phyloP scores from a whole-genome alignment of 2,888 invertebrate species.

The Scaptodrosophila latifasciaeformis region DNA sequence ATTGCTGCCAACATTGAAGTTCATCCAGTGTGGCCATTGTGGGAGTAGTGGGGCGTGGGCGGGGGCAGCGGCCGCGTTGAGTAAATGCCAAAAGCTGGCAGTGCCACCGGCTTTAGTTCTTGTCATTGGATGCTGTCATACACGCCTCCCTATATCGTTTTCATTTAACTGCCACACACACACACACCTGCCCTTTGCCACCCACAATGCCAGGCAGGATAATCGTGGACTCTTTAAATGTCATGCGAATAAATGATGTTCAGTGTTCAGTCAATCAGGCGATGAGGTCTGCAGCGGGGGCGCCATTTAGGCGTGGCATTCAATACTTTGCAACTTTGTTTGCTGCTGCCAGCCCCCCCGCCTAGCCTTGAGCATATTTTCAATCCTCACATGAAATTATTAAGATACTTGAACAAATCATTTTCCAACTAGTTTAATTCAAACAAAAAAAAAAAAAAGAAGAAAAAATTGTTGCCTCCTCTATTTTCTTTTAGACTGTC shows the following conservation, averaged over 20 bases:
- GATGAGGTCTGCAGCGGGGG: too few species aligned
- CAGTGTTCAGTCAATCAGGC: conserved; percentile 10
- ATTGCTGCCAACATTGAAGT: conserved; percentile 13
- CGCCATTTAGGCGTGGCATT: too few species aligned
- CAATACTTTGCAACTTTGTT: too few species aligned
- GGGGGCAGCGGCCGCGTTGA: too few species aligned
- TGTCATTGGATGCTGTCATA: conserved; percentile 57
- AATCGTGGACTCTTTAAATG: conserved; percentile 61
- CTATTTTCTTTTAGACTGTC: conserved; percentile 38
- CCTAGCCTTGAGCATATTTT: too few species aligned
- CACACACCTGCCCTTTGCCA: too few species aligned
- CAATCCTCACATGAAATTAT: too few species aligned
- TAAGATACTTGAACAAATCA: not conserved
- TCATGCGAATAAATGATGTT: conserved; percentile 26
- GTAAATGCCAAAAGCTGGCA: conserved; percentile 55
- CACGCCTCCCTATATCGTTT: too few species aligned
- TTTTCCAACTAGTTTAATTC: too few species aligned
- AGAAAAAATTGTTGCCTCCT: conserved; percentile 11
- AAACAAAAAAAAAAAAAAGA: not conserved
- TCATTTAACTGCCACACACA: too few species aligned
- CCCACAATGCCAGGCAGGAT: too few species aligned
- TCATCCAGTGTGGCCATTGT: conserved; percentile 17
- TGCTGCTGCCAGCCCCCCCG: too few species aligned
- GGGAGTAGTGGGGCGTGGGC: conserved; percentile 18
- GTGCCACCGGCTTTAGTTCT: conserved; percentile 36